A percentile compares a stretch with the other conserved stretches of the same genome.
Evolutionary conservation across 2,888 invertebrate species (phyloP).

Genomic region (Brachylomia viminalis): DNA sequence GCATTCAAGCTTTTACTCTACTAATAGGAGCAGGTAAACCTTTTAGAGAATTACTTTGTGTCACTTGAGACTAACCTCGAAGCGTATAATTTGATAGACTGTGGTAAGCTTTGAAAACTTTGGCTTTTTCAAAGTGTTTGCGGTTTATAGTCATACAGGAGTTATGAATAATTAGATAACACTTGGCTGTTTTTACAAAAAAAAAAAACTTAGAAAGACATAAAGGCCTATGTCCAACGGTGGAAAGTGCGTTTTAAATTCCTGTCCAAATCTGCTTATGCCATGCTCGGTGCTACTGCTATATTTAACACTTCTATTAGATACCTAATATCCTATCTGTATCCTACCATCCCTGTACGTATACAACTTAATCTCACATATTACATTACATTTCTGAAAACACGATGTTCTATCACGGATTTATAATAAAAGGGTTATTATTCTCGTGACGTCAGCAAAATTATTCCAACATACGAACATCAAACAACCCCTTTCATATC

Average conservation of each 20-base stretch:
- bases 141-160: background rate
- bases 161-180: conserved; percentile 9
- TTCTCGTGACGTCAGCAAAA: conserved; percentile 42
- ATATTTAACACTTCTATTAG: too few relatives aligned
- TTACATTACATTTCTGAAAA: conserved; percentile 28
- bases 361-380: conserved; percentile 2
- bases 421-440: conserved; percentile 45
- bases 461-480: conserved; percentile 44
- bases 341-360: background rate
- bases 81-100: conserved; percentile 24
- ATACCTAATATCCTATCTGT: background rate
- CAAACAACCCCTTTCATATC: conserved; percentile 54
- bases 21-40: conserved; percentile 35
- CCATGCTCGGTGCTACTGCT: background rate
- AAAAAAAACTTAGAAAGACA: conserved; percentile 6
- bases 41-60: conserved; percentile 37
- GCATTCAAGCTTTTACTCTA: conserved; percentile 46
- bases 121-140: conserved; percentile 14
- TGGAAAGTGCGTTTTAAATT: background rate
- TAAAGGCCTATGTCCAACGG: background rate
- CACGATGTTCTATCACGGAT: conserved; percentile 12
- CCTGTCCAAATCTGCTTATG: background rate
- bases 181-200: background rate
- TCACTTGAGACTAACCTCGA: conserved; percentile 23
- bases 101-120: conserved; percentile 23